A percentile compares a stretch with the other conserved stretches of the same genome.
Conservation (phyloP, 2,888 invertebrate species). For the Thymelicus lineola region DNA sequence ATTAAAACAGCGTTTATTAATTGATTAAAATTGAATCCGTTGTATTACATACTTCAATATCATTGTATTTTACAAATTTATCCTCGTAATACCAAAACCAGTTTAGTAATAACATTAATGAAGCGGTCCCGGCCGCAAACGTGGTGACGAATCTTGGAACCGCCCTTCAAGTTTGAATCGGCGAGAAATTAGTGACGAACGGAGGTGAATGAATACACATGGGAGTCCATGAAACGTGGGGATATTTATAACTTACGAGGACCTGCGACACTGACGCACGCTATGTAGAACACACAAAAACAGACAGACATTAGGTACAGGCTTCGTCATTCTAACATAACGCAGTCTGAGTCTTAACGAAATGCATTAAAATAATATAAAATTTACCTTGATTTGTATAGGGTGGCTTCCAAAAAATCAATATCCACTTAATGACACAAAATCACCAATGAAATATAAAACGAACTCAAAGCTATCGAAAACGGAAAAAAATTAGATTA, state of each 20-base stretch:
- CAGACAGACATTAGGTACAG: conserved; percentile 59
- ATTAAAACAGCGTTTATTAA: too few species aligned
- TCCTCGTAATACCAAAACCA: neutral
- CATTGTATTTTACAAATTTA: neutral
- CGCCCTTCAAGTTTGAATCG: conserved; percentile 43
- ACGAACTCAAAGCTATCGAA: conserved; percentile 29
- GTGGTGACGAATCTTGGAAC: conserved; percentile 46
- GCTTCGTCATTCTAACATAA: conserved; percentile 62
- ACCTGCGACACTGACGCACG: conserved; percentile 52
- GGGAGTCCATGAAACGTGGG: conserved; percentile 43
- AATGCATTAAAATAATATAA: conserved; percentile 29
- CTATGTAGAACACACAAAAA: conserved; percentile 53
- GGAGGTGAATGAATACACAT: conserved; percentile 22
- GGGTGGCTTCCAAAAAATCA: conserved; percentile 43
- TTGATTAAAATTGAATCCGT: too few species aligned
- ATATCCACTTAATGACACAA: conserved; percentile 44
- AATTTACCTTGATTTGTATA: conserved; percentile 46
- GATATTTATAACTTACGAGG: conserved; percentile 53
- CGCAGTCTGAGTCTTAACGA: conserved; percentile 51
- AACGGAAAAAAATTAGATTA: conserved; percentile 38
- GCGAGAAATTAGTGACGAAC: conserved; percentile 16
- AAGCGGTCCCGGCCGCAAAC: conserved; percentile 40
- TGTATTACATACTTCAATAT: neutral
- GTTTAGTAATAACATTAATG: neutral
- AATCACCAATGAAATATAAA: conserved; percentile 40